Conservation (phyloP, 2,113 vertebrate species). For the Ctenodactylus gundi region DNA sequence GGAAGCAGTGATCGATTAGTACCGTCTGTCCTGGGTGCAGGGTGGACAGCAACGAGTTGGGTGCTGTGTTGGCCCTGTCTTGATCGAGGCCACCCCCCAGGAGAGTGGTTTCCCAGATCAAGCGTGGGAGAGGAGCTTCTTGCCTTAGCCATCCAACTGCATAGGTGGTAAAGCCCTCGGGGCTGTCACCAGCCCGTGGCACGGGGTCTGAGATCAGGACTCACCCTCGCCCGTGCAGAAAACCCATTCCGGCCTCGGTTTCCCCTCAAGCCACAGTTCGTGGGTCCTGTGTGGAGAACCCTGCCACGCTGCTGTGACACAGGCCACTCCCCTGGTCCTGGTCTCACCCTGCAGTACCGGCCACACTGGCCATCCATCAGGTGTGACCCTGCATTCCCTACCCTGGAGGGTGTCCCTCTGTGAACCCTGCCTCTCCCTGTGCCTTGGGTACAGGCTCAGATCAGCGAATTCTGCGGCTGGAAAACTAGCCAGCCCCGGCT, state of each 20-base stretch:
- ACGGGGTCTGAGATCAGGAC: rapidly evolving
- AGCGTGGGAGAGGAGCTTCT: background rate
- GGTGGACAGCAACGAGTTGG: rapidly evolving
- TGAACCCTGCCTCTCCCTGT: background rate
- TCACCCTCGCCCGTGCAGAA: background rate
- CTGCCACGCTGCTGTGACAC: too few species aligned
- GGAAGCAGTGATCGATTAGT: background rate
- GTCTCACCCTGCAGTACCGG: background rate
- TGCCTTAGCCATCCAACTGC: background rate
- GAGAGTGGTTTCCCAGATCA: background rate
- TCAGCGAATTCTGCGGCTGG: rapidly evolving
- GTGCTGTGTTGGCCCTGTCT: rapidly evolving
- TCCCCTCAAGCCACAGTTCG: rapidly evolving
- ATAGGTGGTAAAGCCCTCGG: background rate
- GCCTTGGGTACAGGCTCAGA: rapidly evolving
- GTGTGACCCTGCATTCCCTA: background rate
- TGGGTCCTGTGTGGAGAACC: background rate
- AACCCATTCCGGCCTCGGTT: background rate
- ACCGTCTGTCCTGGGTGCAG: rapidly evolving
- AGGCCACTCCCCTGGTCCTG: too few species aligned
- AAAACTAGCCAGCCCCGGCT: background rate
- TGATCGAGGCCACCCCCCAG: rapidly evolving
- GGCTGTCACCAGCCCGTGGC: rapidly evolving
- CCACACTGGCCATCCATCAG: background rate
- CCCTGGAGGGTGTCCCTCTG: rapidly evolving